Base-by-base conservation (phyloP, 2,888 invertebrate genomes). In the Drosophila barbarae region DNA sequence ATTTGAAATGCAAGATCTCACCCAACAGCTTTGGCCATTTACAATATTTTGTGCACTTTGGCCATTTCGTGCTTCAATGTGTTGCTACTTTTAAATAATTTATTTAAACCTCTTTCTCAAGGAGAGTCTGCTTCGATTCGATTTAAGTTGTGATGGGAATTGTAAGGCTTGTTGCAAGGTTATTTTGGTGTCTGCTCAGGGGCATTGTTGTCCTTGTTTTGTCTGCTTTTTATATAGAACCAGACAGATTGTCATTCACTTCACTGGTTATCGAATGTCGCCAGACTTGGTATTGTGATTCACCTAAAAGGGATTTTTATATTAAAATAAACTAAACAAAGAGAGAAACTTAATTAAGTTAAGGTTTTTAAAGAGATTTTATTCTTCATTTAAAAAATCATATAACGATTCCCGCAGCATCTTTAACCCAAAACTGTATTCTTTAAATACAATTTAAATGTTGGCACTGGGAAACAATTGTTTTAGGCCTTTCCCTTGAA, bases 31-130 rank as follows among this genome's bases (percentile, higher is more conserved):
- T 39, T 63, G 38, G 32, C 41, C 34, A 56, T 32, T 52, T 47
- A n/a, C 32, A 39, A 32, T 35, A 18, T 44, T 51, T 68, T 41
- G 23, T 47, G 61, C 44, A 30, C 30, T 46, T 28, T 44, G 15
- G 5, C 5, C 26, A 42, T n/a, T 44, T 59, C 47, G 47, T 47
- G 52, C 49, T 12, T 47, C 47, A 9, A 9, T 23, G 47, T 35
- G 53, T 32, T 68, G 42, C 42, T 44, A 52, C 47, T 71, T 61
- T 61, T 55, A 61, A 72, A 55, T 72, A 47, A 68, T 72, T 63
- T 68, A 68, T 56, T 52, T 51, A 55, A 58, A 39, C 58, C 21
- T 18, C 8, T 51, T 36, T 12, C 7, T 8, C 5, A 3, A 12
- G 28, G 4, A n/a, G n/a, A 18, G 10, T 15, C 32, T 13, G 12